Evolutionary conservation across 1,140 invertebrate genomes (phyloP), one percentile per base, ranked within the genome.

Genomic region (Hyles vespertilio): DNA sequence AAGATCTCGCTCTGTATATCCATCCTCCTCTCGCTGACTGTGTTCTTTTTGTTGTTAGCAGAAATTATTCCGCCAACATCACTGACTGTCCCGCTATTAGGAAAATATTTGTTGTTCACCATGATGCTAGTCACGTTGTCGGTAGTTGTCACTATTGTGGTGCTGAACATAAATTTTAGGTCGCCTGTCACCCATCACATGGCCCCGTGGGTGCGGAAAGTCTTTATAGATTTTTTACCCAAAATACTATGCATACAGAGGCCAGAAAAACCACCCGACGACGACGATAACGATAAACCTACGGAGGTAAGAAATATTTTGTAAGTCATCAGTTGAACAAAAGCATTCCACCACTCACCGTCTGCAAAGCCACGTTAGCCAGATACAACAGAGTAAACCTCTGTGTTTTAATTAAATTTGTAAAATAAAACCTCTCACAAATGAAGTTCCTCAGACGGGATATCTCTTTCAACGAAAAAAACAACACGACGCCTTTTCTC

Each of bases 51-150:
- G 64, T 92, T 99, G 69, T 91, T 99, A 70, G 97, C 96, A 69
- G 98, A 99, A 90, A 98, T 99, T 81, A 99, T 99, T 85, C 99
- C 99, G 58, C 98, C 99, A n/a, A 99, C 98, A 55, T 99, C 98
- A 55, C 91, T 99, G 50, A 98, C 98, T 49, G 97, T 99, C 58
- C 98, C 98, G 45, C 91, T 99, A 52, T 92, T 99, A 64, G 98
- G 98, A 66, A 99, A 99, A 92, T 99, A 99, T 91, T 92, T 99
- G 44, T 92, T 99, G 32, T 99, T 99, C 90, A 99, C 98, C 47
- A 99, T 99, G 98, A 97, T 99, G 79, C 92, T 99, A 72, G 98
- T 99, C 66, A 99, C 98, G 43, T 91, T 99, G 51, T 99, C 98
- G 52, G 98, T 99, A 72, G 95, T 99, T 61, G 96, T 99, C 60